Conservation (phyloP, 2,888 invertebrate species). For the Oscheius sp. region DNA sequence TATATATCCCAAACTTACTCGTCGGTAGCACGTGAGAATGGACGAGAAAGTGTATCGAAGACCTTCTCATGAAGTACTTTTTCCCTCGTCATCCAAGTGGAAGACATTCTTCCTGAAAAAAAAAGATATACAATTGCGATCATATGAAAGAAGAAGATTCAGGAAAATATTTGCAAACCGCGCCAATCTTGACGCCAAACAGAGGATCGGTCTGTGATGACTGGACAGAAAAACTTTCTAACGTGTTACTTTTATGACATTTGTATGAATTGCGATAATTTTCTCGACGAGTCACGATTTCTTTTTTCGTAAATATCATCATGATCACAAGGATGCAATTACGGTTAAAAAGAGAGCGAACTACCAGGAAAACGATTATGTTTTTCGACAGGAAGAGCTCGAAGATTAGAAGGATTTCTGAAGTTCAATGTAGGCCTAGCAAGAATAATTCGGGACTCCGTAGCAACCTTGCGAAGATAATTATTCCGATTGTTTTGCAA, state of each 20-base stretch:
- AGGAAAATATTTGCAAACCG: constrained; percentile 29
- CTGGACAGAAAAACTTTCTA: background rate
- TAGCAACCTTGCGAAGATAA: background rate
- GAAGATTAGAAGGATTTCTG: background rate
- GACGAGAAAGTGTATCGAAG: constrained; percentile 50
- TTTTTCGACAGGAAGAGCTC: constrained; percentile 7
- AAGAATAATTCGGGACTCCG: too few relatives aligned
- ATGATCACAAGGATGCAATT: too few relatives aligned
- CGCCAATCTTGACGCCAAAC: constrained; percentile 28
- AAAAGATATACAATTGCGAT: background rate
- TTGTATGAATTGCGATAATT: too few relatives aligned
- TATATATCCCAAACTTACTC: constrained; percentile 22
- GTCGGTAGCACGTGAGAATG: constrained; percentile 44
- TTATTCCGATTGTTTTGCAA: too few relatives aligned
- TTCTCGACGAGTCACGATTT: too few relatives aligned
- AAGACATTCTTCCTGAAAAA: constrained; percentile 9
- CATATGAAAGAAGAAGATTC: constrained; percentile 12
- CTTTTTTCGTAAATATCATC: too few relatives aligned
- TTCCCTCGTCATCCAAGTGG: constrained; percentile 40
- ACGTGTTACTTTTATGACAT: too few relatives aligned
- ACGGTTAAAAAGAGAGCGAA: too few relatives aligned
- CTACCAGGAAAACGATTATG: constrained; percentile 3
- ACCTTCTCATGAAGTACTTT: constrained; percentile 50
- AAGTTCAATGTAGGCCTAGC: too few relatives aligned
- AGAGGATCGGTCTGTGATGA: constrained; percentile 24